Base-by-base conservation (phyloP, 2,888 invertebrate genomes). In the Lamproptera curius region DNA sequence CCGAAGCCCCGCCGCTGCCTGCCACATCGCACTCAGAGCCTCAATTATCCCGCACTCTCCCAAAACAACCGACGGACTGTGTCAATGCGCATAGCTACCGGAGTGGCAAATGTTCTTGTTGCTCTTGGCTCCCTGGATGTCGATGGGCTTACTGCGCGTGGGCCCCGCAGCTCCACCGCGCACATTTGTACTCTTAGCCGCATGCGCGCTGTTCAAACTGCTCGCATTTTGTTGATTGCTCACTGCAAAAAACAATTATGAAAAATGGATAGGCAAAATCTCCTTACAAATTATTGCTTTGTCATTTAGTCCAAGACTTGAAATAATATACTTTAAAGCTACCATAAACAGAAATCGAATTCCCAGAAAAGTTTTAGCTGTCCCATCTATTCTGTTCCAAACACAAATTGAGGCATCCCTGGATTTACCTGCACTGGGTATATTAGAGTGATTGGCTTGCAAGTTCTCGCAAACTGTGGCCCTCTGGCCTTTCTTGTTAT, bases 381-480 rank as follows among this genome's bases (percentile, higher is more conserved):
- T n/a, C n/a, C n/a, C n/a, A n/a, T n/a, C n/a, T n/a, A n/a, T n/a
- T n/a, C n/a, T n/a, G n/a, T n/a, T n/a, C n/a, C n/a, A n/a, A n/a
- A n/a, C n/a, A n/a, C n/a, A n/a, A n/a, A n/a, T n/a, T n/a, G n/a
- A n/a, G n/a, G n/a, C n/a, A n/a, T n/a, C n/a, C n/a, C n/a, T n/a
- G n/a, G n/a, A n/a, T 8, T 28, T 28, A 47, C 42, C 42, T 23
- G 42, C 26, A 43, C 38, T 53, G 72, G 75, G 65, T 51, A 72
- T 58, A 57, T 63, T 72, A 13, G 79, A 64, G 10, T 74, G 77
- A 53, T 72, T 79, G 11, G 83, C 79, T 54, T 83, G 80, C 36
- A 83, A 59, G 16, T 70, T 78, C 57, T 87, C 87, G 53, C 81
- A 81, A 2, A 86, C 82, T 1, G 85, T 79, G 10, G 85, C 75